Evolutionary conservation across 2,888 invertebrate genomes (phyloP), one percentile per base, ranked within the genome.

Genomic region (Archips xylosteana): DNA sequence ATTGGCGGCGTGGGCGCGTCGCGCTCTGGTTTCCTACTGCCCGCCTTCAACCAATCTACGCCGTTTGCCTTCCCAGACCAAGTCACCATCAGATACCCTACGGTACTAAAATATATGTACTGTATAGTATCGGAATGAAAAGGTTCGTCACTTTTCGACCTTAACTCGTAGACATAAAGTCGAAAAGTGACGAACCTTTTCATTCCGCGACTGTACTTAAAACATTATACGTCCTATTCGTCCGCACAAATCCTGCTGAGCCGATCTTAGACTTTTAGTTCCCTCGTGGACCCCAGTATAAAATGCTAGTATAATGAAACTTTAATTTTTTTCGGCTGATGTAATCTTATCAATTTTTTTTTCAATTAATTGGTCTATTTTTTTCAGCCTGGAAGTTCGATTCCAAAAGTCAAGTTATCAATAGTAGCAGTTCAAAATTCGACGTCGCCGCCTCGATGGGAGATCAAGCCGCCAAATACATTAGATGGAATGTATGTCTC

Each of bases 351-450:
- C n/a, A 49, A 49, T 5, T n/a, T n/a, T 1, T 5, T 45, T 45
- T 12, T 23, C 23, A 54, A 2, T 15, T 45, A 10, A 49, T 3
- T 15, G 8, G 15, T 6, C 2, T 32, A 57, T 57, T 32, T 32
- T 49, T 78, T 87, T 42, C 91, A 97, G 97, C 98, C 98, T 77
- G 98, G 98, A 77, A 97, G 97, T 77, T 95, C 96, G 61, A 98
- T 98, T 95, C 98, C 98, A 32, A 96, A 96, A 84, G 97, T 97
- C 71, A 96, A 96, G 81, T 94, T 98, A 72, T 98, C 97, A 96
- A 95, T 98, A 78, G 95, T 97, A 79, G 96, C 97, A 84, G 95
- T 98, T 76, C 95, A 95, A 79, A 97, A 97, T 88, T 86, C 95
- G 70, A 96, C 96, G 64, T 95, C 95, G 77, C 95, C 96, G 78